Evolutionary conservation across 2,797 vertebrate species (phyloP).

Genomic region (Anas flavirostris): DNA sequence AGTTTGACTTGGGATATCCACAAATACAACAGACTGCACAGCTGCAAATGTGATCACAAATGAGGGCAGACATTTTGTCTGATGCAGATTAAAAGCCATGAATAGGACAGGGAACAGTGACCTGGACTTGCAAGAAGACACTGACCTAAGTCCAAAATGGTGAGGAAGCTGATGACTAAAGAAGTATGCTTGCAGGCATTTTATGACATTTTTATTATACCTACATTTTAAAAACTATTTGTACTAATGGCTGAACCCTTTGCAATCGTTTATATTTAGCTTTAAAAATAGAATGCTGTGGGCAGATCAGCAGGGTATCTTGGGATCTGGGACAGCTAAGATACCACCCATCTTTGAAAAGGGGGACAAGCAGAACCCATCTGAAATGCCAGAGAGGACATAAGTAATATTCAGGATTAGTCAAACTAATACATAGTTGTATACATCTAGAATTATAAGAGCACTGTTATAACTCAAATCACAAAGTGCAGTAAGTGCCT

Average conservation of each 20-base stretch:
- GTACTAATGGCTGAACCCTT: not conserved
- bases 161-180: not conserved
- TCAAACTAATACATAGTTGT: not conserved
- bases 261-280: too few relatives aligned
- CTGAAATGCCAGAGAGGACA: not conserved
- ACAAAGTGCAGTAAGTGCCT: rapidly evolving
- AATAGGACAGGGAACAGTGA: not conserved
- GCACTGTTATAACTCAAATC: not conserved
- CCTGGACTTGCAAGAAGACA: not conserved
- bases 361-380: not conserved
- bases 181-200: rapidly evolving
- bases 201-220: not conserved
- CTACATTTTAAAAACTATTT: not conserved
- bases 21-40: not conserved
- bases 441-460: not conserved
- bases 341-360: not conserved
- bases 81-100: not conserved
- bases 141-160: not conserved
- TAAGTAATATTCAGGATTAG: not conserved
- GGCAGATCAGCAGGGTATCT: not conserved
- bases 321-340: not conserved
- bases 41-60: rapidly evolving
- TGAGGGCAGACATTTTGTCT: not conserved
- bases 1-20: not conserved
- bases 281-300: not conserved